Percentiles rank a stretch among this genome's conserved stretches.
These are phyloP conservation scores for Hydractinia symbiolongicarpus DNA, from an alignment of 30 jellyfish, hydroid and myxozoan species.

Conservation along the genomic window DNA sequence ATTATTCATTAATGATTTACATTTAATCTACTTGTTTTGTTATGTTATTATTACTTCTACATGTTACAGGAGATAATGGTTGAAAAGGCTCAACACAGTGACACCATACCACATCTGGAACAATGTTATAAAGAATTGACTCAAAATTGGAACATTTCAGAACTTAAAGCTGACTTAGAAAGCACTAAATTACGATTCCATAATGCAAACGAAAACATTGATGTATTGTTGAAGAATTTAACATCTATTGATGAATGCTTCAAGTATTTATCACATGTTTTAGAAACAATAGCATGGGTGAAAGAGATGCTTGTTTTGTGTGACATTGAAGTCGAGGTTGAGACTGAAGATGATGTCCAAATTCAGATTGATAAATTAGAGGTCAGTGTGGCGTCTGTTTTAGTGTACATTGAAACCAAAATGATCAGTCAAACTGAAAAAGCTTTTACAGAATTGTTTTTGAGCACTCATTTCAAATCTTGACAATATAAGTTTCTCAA, in stretches of 20 bases:
- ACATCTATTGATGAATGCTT: constrained; percentile 49
- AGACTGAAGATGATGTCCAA: constrained; percentile 34
- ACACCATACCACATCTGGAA: constrained; percentile 33
- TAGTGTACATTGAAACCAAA: too few relatives aligned
- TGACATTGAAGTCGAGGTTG: constrained; percentile 42
- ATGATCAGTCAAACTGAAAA: too few relatives aligned
- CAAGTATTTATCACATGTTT: constrained; percentile 29
- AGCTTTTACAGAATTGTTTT: too few relatives aligned
- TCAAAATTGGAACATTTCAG: constrained; percentile 74
- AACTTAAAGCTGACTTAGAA: constrained; percentile 51
- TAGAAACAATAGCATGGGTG: constrained; percentile 74
- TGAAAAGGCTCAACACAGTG: constrained; percentile 48
- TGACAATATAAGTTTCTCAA: too few relatives aligned
- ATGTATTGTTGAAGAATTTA: constrained; percentile 31
- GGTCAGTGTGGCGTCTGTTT: constrained; percentile 25
- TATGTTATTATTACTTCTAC: neutral
- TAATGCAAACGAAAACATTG: constrained; percentile 25
- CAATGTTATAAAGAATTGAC: constrained; percentile 34
- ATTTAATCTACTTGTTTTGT: neutral
- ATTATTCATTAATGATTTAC: neutral
- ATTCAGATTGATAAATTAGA: constrained; percentile 46
- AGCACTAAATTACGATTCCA: constrained; percentile 41
- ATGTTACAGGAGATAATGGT: constrained; percentile 46
- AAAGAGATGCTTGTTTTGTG: constrained; percentile 50
- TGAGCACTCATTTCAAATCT: too few relatives aligned